Conservation (phyloP, 2,888 invertebrate species). For the Trichogramma dendrolimi region DNA sequence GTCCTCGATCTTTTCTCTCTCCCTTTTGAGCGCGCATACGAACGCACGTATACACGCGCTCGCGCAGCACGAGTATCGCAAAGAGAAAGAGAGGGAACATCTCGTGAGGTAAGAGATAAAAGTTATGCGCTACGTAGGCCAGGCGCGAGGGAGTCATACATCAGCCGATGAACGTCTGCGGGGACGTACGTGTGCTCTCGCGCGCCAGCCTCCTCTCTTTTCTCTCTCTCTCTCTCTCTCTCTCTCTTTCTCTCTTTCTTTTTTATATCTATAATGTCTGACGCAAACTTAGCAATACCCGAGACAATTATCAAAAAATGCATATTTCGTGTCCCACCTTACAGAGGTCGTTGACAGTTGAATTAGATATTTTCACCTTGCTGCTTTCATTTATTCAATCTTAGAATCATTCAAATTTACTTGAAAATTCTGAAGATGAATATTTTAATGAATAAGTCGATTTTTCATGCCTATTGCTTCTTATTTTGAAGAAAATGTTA, state of each 20-base stretch:
- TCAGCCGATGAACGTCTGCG: slow-evolving; percentile 51
- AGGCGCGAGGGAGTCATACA: slow-evolving; percentile 52
- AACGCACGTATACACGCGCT: slow-evolving; percentile 21
- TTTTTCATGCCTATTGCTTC: no score
- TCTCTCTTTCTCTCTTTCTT: slow-evolving; percentile 10
- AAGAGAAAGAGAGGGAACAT: not conserved
- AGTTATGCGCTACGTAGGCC: slow-evolving; percentile 48
- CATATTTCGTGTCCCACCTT: no score
- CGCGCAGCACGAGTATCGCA: slow-evolving; percentile 21
- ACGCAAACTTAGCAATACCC: no score
- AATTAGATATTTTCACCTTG: no score
- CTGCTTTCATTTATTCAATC: no score
- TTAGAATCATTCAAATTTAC: no score
- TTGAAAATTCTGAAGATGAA: no score
- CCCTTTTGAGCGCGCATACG: not conserved
- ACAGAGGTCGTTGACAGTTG: no score
- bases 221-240: slow-evolving; percentile 7
- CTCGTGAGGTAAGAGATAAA: slow-evolving; percentile 40
- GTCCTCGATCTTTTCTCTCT: slow-evolving; percentile 12
- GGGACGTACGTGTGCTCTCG: slow-evolving; percentile 42
- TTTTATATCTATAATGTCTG: no score
- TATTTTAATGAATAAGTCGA: no score
- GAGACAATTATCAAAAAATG: no score
- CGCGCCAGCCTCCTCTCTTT: slow-evolving; percentile 5
- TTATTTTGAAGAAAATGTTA: no score